phyloP scores from a whole-genome alignment of 2,888 invertebrate genomes.

The Cyclophora punctaria region DNA sequence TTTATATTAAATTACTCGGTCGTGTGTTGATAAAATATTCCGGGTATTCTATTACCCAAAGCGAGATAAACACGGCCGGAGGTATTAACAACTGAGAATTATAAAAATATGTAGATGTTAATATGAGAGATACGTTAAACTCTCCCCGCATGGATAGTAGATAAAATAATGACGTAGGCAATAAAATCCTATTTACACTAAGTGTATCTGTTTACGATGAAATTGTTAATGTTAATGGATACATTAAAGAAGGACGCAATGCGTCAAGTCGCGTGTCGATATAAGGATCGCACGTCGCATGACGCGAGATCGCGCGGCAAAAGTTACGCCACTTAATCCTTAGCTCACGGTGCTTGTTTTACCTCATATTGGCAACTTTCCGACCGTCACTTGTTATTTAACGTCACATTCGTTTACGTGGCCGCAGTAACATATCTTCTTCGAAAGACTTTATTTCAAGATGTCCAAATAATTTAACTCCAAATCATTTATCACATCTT shows the following conservation, averaged over 20 bases:
- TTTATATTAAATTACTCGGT: slow-evolving; percentile 76
- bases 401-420: slow-evolving; percentile 36
- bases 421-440: slow-evolving; percentile 36
- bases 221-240: slow-evolving; percentile 48
- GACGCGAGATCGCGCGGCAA: slow-evolving; percentile 15
- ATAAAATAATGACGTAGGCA: slow-evolving; percentile 9
- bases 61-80: slow-evolving; percentile 61
- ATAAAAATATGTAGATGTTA: slow-evolving; percentile 18
- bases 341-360: slow-evolving; percentile 37
- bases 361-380: slow-evolving; percentile 26
- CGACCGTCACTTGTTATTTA: slow-evolving; percentile 38
- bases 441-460: slow-evolving; percentile 31
- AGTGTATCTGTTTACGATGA: slow-evolving; percentile 31
- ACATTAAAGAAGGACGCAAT: slow-evolving; percentile 45
- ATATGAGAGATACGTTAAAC: slow-evolving; percentile 11
- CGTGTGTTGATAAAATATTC: slow-evolving; percentile 73
- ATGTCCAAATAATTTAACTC: slow-evolving; percentile 31
- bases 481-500: slow-evolving; percentile 26
- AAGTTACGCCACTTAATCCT: slow-evolving; percentile 43
- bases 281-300: slow-evolving; percentile 41
- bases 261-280: slow-evolving; percentile 64
- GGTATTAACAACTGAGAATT: slow-evolving; percentile 47
- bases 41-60: slow-evolving; percentile 72
- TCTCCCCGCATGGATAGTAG: slow-evolving; percentile 7
- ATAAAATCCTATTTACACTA: slow-evolving; percentile 30